These are phyloP conservation scores for Oncorhynchus kisutch DNA, from an alignment of 2,113 vertebrate genomes.

Conservation along the genomic window DNA sequence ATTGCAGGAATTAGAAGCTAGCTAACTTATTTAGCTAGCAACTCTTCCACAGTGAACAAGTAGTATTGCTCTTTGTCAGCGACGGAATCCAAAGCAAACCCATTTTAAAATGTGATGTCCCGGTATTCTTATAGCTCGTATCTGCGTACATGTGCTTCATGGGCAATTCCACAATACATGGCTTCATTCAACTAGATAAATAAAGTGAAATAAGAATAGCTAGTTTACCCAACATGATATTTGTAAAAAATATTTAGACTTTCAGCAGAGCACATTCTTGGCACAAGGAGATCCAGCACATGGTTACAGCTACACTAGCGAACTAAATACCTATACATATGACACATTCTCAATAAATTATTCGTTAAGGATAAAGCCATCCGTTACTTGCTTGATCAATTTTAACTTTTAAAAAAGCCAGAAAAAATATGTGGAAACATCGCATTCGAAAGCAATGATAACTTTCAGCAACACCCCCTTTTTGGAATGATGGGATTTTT, in stretches of 20 bases:
- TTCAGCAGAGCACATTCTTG: conserved; percentile 54
- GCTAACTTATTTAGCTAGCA: too few species aligned
- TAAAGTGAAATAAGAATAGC: background rate
- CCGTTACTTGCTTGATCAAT: background rate
- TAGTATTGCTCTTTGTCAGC: background rate
- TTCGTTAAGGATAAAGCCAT: background rate
- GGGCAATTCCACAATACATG: background rate
- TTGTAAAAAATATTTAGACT: background rate
- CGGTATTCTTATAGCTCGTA: background rate
- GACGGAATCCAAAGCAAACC: background rate
- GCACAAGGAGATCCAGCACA: background rate
- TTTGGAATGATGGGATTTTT: background rate
- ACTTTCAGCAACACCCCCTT: background rate
- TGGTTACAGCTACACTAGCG: too few species aligned
- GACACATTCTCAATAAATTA: too few species aligned
- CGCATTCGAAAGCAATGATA: background rate
- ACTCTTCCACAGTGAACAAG: too few species aligned
- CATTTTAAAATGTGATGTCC: background rate
- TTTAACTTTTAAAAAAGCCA: background rate
- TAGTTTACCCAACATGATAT: conserved; percentile 23
- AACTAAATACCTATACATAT: too few species aligned
- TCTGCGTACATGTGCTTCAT: background rate
- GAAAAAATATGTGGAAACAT: conserved; percentile 42
- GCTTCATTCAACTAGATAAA: background rate
- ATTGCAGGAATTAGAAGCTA: too few species aligned